Evolutionary conservation across 1,140 invertebrate species (phyloP).

Genomic region (Chrysoperla carnea): DNA sequence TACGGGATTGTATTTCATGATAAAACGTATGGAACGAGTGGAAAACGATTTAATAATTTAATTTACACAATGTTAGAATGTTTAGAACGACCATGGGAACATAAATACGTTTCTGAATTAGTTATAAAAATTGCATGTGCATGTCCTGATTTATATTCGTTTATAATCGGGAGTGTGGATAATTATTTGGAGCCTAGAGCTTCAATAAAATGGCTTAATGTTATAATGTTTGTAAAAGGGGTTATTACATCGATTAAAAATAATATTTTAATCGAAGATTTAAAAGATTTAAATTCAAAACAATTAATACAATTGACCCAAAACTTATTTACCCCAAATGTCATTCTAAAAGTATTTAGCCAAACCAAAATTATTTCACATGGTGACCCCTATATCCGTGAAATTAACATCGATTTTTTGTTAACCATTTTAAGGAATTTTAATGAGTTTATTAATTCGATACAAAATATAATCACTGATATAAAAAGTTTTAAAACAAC

Average conservation of each 20-base stretch:
- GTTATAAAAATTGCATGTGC: conserved; percentile 41
- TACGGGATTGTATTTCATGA: conserved; percentile 49
- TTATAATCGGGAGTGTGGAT: conserved; percentile 35
- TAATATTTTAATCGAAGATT: background rate
- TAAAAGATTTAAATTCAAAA: background rate
- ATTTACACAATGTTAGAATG: conserved; percentile 41
- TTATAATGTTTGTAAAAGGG: conserved; percentile 13
- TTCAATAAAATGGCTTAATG: conserved; percentile 33
- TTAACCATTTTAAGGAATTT: no score
- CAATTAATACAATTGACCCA: background rate
- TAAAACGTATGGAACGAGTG: conserved; percentile 32
- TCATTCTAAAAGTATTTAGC: background rate
- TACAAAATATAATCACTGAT: no score
- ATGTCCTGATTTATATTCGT: conserved; percentile 53
- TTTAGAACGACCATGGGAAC: conserved; percentile 43
- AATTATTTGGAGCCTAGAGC: conserved; percentile 36
- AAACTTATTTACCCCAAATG: background rate
- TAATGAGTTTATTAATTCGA: no score
- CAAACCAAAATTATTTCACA: no score
- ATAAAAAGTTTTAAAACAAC: no score
- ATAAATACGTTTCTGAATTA: conserved; percentile 40
- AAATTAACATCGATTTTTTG: no score
- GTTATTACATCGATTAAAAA: background rate
- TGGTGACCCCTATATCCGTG: no score
- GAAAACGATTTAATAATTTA: conserved; percentile 38